A percentile compares a stretch with the other conserved stretches of the same genome.
phyloP scores from a whole-genome alignment of 2,797 vertebrate species.

The Parambassis ranga region DNA sequence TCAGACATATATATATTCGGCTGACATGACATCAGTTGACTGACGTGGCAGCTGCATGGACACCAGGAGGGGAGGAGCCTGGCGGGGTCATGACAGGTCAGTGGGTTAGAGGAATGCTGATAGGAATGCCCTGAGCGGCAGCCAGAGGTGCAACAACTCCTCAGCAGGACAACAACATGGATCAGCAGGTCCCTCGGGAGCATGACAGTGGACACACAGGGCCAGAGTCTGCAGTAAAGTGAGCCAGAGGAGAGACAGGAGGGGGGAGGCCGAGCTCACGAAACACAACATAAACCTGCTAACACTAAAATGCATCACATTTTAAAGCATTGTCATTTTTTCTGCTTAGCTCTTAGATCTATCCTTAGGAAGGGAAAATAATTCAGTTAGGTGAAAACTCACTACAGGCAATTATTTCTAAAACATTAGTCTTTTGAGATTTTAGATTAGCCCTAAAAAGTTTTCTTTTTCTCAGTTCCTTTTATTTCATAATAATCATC shows the following conservation, averaged over 20 bases:
- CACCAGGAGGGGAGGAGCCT: conserved; percentile 37
- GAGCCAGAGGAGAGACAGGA: neutral
- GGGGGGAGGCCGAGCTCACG: neutral
- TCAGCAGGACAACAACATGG: conserved; percentile 16
- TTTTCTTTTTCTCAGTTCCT: too few species aligned
- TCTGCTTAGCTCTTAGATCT: too few species aligned
- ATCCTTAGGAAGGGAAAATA: too few species aligned
- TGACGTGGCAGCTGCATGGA: conserved; percentile 59
- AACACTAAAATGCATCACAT: neutral
- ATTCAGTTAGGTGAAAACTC: too few species aligned
- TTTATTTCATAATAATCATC: too few species aligned
- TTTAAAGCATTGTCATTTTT: too few species aligned
- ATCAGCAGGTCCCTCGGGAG: conserved; percentile 40
- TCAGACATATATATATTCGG: conserved; percentile 21
- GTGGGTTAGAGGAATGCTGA: conserved; percentile 57
- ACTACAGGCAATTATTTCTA: too few species aligned
- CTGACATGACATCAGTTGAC: conserved; percentile 23
- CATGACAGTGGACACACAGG: conserved; percentile 7
- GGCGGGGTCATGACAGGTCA: conserved; percentile 48
- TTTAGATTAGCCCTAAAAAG: too few species aligned
- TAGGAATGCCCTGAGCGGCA: conserved; percentile 46
- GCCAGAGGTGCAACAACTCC: conserved; percentile 4
- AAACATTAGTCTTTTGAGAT: too few species aligned
- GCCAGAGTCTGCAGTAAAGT: neutral
- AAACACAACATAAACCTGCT: neutral